phyloP scores from a whole-genome alignment of 37 sponge, comb jelly and placozoan species.

The Geodia barretti region DNA sequence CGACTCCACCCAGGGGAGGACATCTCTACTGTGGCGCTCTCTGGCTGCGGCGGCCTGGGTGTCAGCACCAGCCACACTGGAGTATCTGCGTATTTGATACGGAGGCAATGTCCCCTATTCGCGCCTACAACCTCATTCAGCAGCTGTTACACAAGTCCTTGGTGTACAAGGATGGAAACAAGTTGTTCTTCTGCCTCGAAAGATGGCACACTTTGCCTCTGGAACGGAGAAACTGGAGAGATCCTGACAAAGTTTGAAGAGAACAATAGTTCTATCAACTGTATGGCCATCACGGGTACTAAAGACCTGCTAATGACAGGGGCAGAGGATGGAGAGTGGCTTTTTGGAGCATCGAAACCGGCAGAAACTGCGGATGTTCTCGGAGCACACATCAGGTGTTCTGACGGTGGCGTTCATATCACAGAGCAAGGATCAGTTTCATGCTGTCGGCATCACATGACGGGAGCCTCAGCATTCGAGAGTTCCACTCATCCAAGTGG shows the following conservation, averaged over 20 bases:
- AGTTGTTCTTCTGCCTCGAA: slow-evolving; percentile 18
- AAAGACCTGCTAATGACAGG: slow-evolving; percentile 54
- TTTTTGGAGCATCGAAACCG: slow-evolving; percentile 57
- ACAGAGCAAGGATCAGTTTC: neutral
- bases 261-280: slow-evolving; percentile 12
- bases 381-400: slow-evolving; percentile 41
- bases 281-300: slow-evolving; percentile 46
- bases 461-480: slow-evolving; percentile 37
- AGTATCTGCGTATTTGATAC: neutral
- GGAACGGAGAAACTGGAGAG: slow-evolving; percentile 44
- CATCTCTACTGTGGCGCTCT: slow-evolving; percentile 25
- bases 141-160: slow-evolving; percentile 9
- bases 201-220: slow-evolving; percentile 31
- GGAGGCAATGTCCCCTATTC: neutral
- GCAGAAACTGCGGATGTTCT: slow-evolving; percentile 50
- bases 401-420: slow-evolving; percentile 40
- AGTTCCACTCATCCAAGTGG: slow-evolving; percentile 43
- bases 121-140: slow-evolving; percentile 12
- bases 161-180: slow-evolving; percentile 20
- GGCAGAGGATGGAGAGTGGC: slow-evolving; percentile 34
- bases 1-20: slow-evolving; percentile 4
- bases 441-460: slow-evolving; percentile 48
- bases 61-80: neutral
- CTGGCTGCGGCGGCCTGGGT: slow-evolving; percentile 41
- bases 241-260: slow-evolving; percentile 11